Percentiles rank a stretch among this genome's conserved stretches.
phyloP scores from a whole-genome alignment of 2,797 vertebrate genomes.

The Amblyopsis hoosieri region DNA sequence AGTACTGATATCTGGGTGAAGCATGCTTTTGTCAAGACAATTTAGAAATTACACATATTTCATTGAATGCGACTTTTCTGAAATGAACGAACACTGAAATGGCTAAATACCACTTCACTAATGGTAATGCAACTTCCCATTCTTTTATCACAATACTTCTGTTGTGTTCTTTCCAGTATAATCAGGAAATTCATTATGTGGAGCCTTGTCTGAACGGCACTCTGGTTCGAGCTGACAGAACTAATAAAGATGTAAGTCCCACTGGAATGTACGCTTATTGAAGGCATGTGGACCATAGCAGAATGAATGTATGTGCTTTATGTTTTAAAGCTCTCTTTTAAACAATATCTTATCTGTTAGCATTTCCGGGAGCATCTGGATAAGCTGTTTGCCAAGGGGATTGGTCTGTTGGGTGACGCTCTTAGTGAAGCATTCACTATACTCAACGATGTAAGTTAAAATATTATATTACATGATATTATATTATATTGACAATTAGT shows the following conservation, averaged over 20 bases:
- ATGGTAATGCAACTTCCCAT: not conserved
- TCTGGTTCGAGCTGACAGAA: slow-evolving; percentile 92
- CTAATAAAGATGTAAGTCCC: slow-evolving; percentile 93
- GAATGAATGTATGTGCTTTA: slow-evolving; percentile 21
- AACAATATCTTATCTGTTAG: slow-evolving; percentile 66
- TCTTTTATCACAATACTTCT: slow-evolving; percentile 12
- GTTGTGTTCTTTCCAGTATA: slow-evolving; percentile 82
- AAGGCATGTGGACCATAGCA: slow-evolving; percentile 9
- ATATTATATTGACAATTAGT: not conserved
- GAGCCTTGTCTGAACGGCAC: slow-evolving; percentile 96
- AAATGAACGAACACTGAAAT: too few relatives aligned
- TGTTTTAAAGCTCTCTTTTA: slow-evolving; percentile 2
- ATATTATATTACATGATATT: not conserved
- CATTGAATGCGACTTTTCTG: too few relatives aligned
- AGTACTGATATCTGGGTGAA: too few relatives aligned
- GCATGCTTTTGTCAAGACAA: too few relatives aligned
- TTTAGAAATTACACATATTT: too few relatives aligned
- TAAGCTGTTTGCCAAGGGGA: slow-evolving; percentile 96
- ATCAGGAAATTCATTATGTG: slow-evolving; percentile 95
- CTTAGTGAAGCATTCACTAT: slow-evolving; percentile 94
- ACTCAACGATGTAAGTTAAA: slow-evolving; percentile 87
- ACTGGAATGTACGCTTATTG: slow-evolving; percentile 13
- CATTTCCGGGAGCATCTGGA: slow-evolving; percentile 97
- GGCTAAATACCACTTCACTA: too few relatives aligned
- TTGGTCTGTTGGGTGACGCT: slow-evolving; percentile 93